Evolutionary conservation across 2,888 invertebrate genomes (phyloP), one percentile per base, ranked within the genome.

Genomic region (Physocephala rufipes): DNA sequence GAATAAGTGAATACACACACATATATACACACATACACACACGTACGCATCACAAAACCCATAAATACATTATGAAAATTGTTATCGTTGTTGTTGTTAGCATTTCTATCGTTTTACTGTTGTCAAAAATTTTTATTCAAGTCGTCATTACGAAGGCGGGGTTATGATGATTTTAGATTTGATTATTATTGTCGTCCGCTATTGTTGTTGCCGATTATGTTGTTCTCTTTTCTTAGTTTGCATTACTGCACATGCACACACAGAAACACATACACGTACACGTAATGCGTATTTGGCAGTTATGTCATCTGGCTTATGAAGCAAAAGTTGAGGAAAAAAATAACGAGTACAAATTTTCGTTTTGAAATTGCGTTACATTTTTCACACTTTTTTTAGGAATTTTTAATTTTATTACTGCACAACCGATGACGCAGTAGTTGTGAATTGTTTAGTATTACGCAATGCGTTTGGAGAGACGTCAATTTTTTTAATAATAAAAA

Each of bases 361-460:
- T 49, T 49, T 16, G 2, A 15, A 63, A 45, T 12, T 21, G 26
- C 63, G 26, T 19, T 13, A 21, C 45, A 49, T 26, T 63, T 13
- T 63, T 19, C 5, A 21, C 45, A 49, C n/a, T 63, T 13, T 63
- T 63, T 62, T 43, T 26, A 45, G 26, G 47, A 47, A 36, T 36
- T 36, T 63, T 45, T 45, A 47, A 9, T 63, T 65, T 65, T 65
- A 65, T 65, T 65, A 51, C 65, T 65, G 51, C 51, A 51, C 49
- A 49, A 65, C 7, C 28, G 30, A 65, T 65, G n/a, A n/a, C n/a
- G 65, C 65, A 30, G 51, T 45, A 9, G 26, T 26, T 28, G 15
- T 59, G 36, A 4, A 49, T 19, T 49, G 49, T n/a, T 36, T 7
- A 36, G 5, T 36, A 4, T 36, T 36, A 36, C 9, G 49, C 58